These are phyloP conservation scores for Eupithecia subumbrata DNA, from an alignment of 2,888 invertebrate species.

Conservation along the genomic window DNA sequence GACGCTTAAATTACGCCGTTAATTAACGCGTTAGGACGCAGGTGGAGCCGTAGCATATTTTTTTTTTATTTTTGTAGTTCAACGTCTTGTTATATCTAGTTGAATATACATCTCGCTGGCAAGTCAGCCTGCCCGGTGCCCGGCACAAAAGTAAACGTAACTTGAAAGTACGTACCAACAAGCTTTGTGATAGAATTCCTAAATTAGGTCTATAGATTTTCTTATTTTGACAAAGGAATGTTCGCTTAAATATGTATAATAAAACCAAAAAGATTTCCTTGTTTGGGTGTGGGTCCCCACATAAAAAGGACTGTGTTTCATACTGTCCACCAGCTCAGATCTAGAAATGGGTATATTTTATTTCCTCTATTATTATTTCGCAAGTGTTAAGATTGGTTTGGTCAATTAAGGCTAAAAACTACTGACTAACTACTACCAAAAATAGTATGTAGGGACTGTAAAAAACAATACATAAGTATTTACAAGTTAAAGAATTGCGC, in stretches of 20 bases:
- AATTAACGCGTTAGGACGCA: too few species aligned
- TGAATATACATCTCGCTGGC: neutral
- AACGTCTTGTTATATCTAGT: constrained; percentile 3
- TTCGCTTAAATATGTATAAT: neutral
- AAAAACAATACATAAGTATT: neutral
- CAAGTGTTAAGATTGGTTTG: neutral
- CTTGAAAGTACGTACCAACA: constrained; percentile 36
- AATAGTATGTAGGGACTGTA: neutral
- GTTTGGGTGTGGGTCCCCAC: neutral
- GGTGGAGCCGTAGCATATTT: too few species aligned
- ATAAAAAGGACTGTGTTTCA: neutral
- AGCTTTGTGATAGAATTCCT: constrained; percentile 40
- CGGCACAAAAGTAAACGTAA: constrained; percentile 46
- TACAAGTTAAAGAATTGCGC: neutral
- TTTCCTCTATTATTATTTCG: neutral
- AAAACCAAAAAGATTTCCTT: neutral
- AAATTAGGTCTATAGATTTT: constrained; percentile 36
- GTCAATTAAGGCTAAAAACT: neutral
- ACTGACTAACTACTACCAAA: neutral
- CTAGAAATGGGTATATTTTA: neutral
- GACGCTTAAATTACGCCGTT: too few species aligned
- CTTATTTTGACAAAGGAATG: neutral
- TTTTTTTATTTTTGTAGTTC: neutral
- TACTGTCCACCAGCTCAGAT: neutral
- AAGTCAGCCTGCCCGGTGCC: constrained; percentile 4